phyloP scores from a whole-genome alignment of 2,888 invertebrate genomes.

The Oxystoma pomonae region DNA sequence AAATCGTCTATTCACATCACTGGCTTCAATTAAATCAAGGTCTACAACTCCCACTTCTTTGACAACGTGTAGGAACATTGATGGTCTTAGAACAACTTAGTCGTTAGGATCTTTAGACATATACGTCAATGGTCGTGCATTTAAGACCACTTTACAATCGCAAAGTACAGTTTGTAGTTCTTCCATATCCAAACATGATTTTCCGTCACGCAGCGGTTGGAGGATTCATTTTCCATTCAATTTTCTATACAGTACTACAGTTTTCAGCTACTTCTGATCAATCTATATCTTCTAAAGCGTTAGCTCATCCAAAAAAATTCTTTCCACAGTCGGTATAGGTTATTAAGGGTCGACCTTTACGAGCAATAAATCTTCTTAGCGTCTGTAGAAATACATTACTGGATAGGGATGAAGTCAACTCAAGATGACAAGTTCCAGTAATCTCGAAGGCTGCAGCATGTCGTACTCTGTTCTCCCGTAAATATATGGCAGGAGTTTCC shows the following conservation, averaged over 20 bases:
- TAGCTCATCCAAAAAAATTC: slow-evolving; percentile 15
- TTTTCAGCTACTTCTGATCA: slow-evolving; percentile 18
- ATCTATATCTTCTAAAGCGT: slow-evolving; percentile 4
- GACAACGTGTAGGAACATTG: too few relatives aligned
- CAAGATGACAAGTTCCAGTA: slow-evolving; percentile 17
- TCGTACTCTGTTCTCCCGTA: slow-evolving; percentile 22
- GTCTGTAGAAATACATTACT: slow-evolving; percentile 30
- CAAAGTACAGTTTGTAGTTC: slow-evolving; percentile 27
- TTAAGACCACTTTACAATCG: slow-evolving; percentile 38
- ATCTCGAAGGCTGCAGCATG: slow-evolving; percentile 22
- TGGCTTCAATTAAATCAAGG: too few relatives aligned
- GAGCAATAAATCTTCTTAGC: slow-evolving; percentile 13
- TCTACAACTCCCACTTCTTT: too few relatives aligned
- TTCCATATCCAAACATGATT: slow-evolving; percentile 29
- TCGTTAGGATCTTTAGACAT: background rate
- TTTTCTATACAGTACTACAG: slow-evolving; percentile 20
- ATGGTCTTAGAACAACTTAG: too few relatives aligned
- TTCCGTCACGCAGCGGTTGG: slow-evolving; percentile 43
- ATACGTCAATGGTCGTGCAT: slow-evolving; percentile 27
- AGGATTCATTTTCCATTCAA: slow-evolving; percentile 39
- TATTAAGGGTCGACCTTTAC: slow-evolving; percentile 11
- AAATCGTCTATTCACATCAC: too few relatives aligned
- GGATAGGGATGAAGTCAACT: slow-evolving; percentile 26
- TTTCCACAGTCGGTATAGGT: slow-evolving; percentile 20
- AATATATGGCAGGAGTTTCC: background rate